Evolutionary conservation across 2,888 invertebrate species (phyloP), one percentile per base, ranked within the genome.

Genomic region (Tachina grossa): DNA sequence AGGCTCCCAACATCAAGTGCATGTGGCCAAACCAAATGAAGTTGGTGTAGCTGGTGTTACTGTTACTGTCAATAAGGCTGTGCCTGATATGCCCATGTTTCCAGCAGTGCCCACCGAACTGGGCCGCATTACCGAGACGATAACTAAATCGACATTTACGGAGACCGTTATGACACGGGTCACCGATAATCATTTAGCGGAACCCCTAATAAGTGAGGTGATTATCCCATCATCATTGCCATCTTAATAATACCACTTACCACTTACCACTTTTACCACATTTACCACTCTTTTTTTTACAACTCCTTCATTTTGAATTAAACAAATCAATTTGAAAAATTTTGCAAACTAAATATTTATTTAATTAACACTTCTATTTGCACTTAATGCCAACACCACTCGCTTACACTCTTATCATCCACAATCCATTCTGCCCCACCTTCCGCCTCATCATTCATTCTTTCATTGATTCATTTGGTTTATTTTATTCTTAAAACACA

Each of bases 81-180:
- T 94, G 89, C 94, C 95, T 89, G 95, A 95, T 90, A 94, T 95
- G 89, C 94, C 96, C 90, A 94, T 95, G 92, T 95, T 96, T 91
- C 97, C 97, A 89, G 97, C 97, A 91, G 95, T 97, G 89, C 97
- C 97, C 88, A 96, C 96, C 87, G 94, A 96, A 89, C 95, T 96
- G 92, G 98, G 98, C 93, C 95, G 95, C 93, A 96, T 97, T 94
- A 98, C 97, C 89, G 98, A 98, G 94, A 97, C 97, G 93, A 97
- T 98, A 94, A 98, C 98, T 93, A 98, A 97, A 95, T 97, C 97
- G 92, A 98, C 98, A 89, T 96, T 97, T 94, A 98, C 98, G 91
- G 98, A 98, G 94, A 98, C 97, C 88, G 97, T 97, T 89, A 97
- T 98, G 94, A 98, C 98, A 89, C 95, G 98, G 92, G 95, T 98